Conservation (phyloP, 2,113 vertebrate genomes). For the Dromas ardeola region DNA sequence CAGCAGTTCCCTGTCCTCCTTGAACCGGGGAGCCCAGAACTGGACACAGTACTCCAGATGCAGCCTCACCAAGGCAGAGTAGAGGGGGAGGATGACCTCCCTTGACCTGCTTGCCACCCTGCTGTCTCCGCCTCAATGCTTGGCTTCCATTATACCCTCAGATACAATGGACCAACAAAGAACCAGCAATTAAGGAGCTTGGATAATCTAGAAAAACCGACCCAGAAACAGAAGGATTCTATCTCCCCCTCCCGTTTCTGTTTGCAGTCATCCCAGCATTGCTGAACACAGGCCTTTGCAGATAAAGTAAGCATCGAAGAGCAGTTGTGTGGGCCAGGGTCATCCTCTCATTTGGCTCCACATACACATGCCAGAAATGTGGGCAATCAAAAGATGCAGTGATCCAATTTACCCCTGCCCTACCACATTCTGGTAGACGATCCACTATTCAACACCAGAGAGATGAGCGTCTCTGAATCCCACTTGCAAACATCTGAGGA, state of each 20-base stretch:
- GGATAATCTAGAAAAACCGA: neutral
- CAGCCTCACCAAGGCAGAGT: no score
- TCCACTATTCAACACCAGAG: neutral
- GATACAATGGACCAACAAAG: neutral
- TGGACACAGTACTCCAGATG: no score
- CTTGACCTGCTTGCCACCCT: no score
- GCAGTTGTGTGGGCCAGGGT: neutral
- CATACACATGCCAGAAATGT: neutral
- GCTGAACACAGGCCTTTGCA: neutral
- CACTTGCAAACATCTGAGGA: neutral
- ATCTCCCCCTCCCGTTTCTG: neutral
- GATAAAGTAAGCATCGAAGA: neutral
- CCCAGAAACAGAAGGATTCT: neutral
- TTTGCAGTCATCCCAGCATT: neutral
- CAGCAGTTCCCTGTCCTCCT: no score
- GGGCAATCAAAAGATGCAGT: neutral
- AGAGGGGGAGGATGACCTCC: no score
- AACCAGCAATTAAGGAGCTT: neutral
- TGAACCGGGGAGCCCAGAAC: no score
- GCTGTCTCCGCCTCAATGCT: neutral
- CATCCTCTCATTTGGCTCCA: neutral
- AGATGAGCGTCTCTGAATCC: neutral
- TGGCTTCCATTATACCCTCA: neutral
- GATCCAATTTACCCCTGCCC: neutral
- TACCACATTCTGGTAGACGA: neutral